Conservation (phyloP, 2,888 invertebrate species). For the Parnassius apollo region DNA sequence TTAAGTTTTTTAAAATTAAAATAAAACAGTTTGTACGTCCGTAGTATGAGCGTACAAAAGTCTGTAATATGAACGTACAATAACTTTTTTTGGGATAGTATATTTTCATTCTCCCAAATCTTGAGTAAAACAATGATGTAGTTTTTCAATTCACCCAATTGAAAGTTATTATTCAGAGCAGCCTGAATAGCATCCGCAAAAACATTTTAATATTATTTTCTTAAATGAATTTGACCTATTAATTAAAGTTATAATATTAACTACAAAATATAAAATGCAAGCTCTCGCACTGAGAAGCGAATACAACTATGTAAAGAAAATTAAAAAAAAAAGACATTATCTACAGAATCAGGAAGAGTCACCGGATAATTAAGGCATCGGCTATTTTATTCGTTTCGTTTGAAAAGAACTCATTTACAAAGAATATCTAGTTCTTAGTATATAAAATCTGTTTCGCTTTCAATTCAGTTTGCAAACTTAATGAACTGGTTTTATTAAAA, state of each 20-base stretch:
- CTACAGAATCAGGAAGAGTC: constrained; percentile 42
- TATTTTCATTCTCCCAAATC: no score
- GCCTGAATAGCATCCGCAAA: no score
- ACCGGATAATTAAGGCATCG: constrained; percentile 72
- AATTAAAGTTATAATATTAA: constrained; percentile 14
- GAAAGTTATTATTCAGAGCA: no score
- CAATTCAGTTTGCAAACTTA: not conserved
- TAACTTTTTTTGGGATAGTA: no score
- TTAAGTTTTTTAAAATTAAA: no score
- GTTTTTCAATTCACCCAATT: no score
- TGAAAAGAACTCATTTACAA: constrained; percentile 42
- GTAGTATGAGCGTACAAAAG: no score
- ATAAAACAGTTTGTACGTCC: no score
- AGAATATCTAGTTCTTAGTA: constrained; percentile 18
- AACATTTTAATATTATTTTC: not conserved
- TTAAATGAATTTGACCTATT: constrained; percentile 9
- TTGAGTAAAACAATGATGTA: no score
- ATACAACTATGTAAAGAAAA: constrained; percentile 11
- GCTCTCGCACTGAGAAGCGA: constrained; percentile 18
- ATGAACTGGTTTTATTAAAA: no score
- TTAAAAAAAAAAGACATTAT: constrained; percentile 27
- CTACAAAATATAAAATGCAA: constrained; percentile 18
- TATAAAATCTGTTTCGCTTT: not conserved
- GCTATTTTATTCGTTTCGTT: constrained; percentile 59
- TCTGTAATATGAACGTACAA: no score